Base-by-base conservation (phyloP, 2,888 invertebrate species). In the Drosophila demipolita region DNA sequence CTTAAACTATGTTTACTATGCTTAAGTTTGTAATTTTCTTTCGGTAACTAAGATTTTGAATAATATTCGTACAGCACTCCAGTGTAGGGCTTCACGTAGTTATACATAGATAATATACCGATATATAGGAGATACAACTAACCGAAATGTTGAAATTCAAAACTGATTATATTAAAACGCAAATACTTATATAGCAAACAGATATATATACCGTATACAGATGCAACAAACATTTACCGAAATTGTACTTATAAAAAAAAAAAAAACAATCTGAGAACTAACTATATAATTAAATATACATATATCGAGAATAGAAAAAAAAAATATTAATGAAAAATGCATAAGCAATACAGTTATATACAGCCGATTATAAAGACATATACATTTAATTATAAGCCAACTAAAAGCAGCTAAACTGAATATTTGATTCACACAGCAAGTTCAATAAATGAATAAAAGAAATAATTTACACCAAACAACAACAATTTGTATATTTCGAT, bases 361-460 rank as follows among this genome's bases (percentile, higher is more conserved):
- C 70, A 62, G 64, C 74, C 68, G 53, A 78, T 69, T 68, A 66
- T 50, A 61, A 72, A 38, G 36, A 68, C 32, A 57, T 67, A 75
- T 49, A 74, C 52, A 75, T 69, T 74, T 80, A 77, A 70, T 50
- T 67, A 60, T 77, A 80, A 80, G 78, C 69, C 78, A 88, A 83
- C 87, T 89, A 63, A 45, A 64, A 64, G 50, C 67, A 61, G 75
- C 73, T 67, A 69, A 61, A 75, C 74, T 75, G 75, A 76, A 52
- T 58, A 76, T 60, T 77, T 76, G 48, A 76, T 80, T 78, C 82
- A 66, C 83, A 70, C 66, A 72, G 66, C 80, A 71, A 77, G 69
- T 85, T 88, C 84, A 88, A 86, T 89, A 86, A 89, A 89, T 67
- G 67, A 88, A 86, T 89, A 88, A 89, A 89, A 66, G 66, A 78